Conservation (phyloP, 2,888 invertebrate genomes). For the Cerastoderma edule region DNA sequence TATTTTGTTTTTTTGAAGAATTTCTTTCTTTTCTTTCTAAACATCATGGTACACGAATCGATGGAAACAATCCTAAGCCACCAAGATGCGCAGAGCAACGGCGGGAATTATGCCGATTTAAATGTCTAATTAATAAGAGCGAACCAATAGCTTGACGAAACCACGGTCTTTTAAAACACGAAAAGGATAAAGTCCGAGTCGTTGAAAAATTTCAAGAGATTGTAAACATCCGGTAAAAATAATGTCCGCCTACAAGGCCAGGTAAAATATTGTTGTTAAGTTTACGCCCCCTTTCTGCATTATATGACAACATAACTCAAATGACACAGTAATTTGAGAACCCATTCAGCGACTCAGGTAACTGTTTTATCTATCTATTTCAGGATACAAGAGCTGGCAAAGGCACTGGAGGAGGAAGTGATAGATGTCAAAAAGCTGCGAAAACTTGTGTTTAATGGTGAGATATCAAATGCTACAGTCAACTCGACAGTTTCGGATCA, state of each 20-base stretch:
- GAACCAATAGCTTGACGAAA: too few relatives aligned
- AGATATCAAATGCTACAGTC: too few relatives aligned
- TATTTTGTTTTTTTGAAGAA: too few relatives aligned
- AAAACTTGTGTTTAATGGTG: slow-evolving; percentile 92
- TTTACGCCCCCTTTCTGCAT: background rate
- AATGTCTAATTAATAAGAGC: too few relatives aligned
- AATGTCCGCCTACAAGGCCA: slow-evolving; percentile 76
- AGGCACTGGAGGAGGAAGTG: slow-evolving; percentile 88
- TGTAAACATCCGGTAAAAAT: slow-evolving; percentile 63
- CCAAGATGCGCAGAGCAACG: too few relatives aligned
- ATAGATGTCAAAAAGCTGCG: slow-evolving; percentile 89
- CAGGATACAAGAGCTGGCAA: slow-evolving; percentile 90
- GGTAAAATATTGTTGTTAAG: slow-evolving; percentile 58
- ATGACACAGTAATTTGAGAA: background rate
- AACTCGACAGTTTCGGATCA: too few relatives aligned
- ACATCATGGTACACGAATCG: too few relatives aligned
- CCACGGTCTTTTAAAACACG: too few relatives aligned
- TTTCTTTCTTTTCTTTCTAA: too few relatives aligned
- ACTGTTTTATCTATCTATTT: slow-evolving; percentile 47
- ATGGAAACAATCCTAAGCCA: too few relatives aligned
- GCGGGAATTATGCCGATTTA: too few relatives aligned
- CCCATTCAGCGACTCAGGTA: background rate
- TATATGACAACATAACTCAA: slow-evolving; percentile 20
- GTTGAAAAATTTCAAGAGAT: background rate
- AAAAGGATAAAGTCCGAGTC: slow-evolving; percentile 5